Evolutionary conservation across 2,797 vertebrate genomes (phyloP), one percentile per base, ranked within the genome.

Genomic region (Hydrolagus colliei): DNA sequence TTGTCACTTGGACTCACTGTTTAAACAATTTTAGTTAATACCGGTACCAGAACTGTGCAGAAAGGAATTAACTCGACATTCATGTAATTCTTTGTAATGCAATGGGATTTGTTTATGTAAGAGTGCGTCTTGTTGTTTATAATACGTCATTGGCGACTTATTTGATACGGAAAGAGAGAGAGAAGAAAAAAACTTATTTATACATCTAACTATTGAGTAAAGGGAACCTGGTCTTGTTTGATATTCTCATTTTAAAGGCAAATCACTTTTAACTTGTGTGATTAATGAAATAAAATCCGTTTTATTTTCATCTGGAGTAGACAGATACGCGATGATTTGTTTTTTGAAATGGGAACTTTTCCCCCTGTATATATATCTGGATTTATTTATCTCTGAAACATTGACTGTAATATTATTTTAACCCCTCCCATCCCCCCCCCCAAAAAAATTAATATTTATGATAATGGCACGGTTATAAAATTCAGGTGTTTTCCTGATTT

Each of bases 241-340:
- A 20, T 72, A 72, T 20, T 2, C 72, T n/a, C 5, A n/a, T 72
- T 9, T 22, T 72, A 20, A 9, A 73, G 10, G 11, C 27, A 73
- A 22, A 20, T 22, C 18, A n/a, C 18, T 20, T 10, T n/a, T n/a
- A 20, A 20, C 72, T 27, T 27, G 22, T 67, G 9, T 65, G 62
- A 9, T 63, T 78, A 16, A 27, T 41, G 9, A 52, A 76, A 76
- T 18, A 1, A 16, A 22, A 10, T 63, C 10, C 59, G 62, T 11
- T 62, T 78, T 63, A 65, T 79, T 79, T 79, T 65, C 77, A 79
- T 61, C 52, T 20, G 12, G 10, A 12, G 75, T 77, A 52, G 75
- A 77, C 20, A 27, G 27, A 77, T 61, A 18, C 59, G n/a, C 78
- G 67, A 67, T 67, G 67, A 67, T 14, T 20, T 27, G 27, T 27